Conservation (phyloP, 2,797 vertebrate species). For the Coracias cyanogaster region DNA sequence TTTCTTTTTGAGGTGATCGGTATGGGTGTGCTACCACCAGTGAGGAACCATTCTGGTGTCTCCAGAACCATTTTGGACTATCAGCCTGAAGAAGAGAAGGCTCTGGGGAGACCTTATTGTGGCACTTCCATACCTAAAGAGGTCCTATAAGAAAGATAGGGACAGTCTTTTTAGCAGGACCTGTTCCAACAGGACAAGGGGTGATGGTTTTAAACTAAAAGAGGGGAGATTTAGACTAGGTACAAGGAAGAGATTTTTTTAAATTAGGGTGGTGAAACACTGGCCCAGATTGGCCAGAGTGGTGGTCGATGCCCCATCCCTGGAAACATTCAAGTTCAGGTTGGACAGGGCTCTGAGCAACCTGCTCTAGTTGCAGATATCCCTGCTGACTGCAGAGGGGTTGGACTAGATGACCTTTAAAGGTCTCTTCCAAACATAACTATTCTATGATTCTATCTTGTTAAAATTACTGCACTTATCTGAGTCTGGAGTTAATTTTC, state of each 20-base stretch:
- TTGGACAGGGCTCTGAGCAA: background rate
- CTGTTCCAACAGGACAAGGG: background rate
- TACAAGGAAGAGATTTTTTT: background rate
- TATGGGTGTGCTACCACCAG: fast-evolving
- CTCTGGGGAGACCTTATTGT: background rate
- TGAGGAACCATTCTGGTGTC: background rate
- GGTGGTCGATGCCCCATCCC: background rate
- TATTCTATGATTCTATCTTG: background rate
- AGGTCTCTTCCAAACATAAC: background rate
- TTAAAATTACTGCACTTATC: background rate
- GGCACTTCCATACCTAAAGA: background rate
- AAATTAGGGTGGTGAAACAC: background rate
- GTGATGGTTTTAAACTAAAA: background rate
- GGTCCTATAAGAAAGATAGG: background rate
- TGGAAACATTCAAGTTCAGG: background rate
- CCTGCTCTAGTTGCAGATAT: background rate
- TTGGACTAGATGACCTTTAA: background rate
- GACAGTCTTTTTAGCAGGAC: background rate
- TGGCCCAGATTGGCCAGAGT: background rate
- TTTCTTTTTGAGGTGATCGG: background rate
- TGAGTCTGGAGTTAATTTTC: background rate
- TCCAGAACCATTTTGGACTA: background rate
- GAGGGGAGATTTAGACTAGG: background rate
- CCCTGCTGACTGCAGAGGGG: background rate
- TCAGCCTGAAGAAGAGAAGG: background rate